phyloP scores from a whole-genome alignment of 2,113 vertebrate genomes.

The Ivindomyrus marchei region DNA sequence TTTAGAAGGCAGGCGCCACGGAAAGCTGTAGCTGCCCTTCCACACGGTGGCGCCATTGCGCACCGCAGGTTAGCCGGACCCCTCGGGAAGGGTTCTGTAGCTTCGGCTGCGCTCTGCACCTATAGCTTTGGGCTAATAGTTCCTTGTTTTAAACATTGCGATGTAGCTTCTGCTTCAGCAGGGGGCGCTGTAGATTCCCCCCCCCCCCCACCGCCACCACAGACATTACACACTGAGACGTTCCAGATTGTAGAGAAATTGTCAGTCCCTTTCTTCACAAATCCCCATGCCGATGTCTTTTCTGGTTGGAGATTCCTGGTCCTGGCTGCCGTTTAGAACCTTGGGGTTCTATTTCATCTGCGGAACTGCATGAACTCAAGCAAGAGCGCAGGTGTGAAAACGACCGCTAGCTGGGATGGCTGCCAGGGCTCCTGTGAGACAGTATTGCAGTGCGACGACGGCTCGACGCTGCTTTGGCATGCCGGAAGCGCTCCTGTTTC shows the following conservation, averaged over 20 bases:
- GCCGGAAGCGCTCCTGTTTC: background rate
- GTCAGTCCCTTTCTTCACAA: background rate
- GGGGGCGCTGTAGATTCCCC: background rate
- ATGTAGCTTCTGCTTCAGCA: background rate
- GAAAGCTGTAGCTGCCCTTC: background rate
- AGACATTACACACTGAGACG: background rate
- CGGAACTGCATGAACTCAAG: background rate
- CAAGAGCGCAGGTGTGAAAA: background rate
- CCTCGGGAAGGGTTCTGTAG: background rate
- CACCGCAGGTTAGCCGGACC: background rate
- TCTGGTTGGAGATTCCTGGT: background rate
- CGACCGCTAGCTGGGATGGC: background rate
- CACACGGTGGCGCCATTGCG: background rate
- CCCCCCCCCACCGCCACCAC: background rate
- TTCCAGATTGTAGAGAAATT: background rate
- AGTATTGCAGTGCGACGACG: background rate
- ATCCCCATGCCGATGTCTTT: background rate
- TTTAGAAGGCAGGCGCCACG: background rate
- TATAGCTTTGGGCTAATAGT: background rate
- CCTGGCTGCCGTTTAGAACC: background rate
- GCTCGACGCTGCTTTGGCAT: background rate
- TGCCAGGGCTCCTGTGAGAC: background rate
- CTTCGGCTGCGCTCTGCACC: background rate
- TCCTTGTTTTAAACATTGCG: background rate
- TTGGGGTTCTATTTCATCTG: background rate